phyloP scores from a whole-genome alignment of 2,113 vertebrate species.

The human (Homo sapiens) region GRCh38 chr1:172705001-172705500 shows the following conservation, averaged over 20 bases:
- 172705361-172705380: background rate
- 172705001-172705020: conserved; percentile 44
- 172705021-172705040: background rate
- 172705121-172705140: background rate
- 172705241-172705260: background rate
- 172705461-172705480: background rate
- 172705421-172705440: background rate
- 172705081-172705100: conserved; percentile 26
- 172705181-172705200: background rate
- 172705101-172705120: background rate
- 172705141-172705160: background rate
- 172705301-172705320: background rate
- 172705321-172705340: background rate
- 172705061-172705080: background rate
- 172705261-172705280: background rate
- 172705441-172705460: background rate
- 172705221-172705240: background rate
- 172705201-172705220: background rate
- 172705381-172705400: background rate
- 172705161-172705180: background rate
- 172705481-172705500: no score
- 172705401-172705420: background rate
- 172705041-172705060: conserved; percentile 9
- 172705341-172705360: background rate
- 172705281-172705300: background rate